Percentiles rank a stretch among this genome's conserved stretches.
These are phyloP conservation scores for Pungitius pungitius DNA, from an alignment of 2,113 vertebrate genomes.

Conservation along the genomic window DNA sequence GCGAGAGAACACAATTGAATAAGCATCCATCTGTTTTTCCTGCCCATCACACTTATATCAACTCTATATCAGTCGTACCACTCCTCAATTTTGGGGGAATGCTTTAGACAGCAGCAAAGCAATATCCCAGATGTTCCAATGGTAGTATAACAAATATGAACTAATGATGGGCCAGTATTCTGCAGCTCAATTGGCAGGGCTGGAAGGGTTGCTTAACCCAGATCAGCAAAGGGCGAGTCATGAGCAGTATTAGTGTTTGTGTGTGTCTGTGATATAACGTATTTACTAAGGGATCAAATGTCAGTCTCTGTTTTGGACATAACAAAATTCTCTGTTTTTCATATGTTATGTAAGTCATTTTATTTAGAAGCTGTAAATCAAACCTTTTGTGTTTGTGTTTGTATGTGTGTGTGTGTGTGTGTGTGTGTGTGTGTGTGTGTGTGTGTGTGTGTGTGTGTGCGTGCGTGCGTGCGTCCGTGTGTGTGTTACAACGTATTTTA, in stretches of 20 bases:
- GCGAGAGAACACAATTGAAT: conserved; percentile 22
- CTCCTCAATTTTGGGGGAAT: not conserved
- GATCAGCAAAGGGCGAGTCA: conserved; percentile 54
- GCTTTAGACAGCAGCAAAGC: conserved; percentile 6
- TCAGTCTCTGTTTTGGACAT: conserved; percentile 41
- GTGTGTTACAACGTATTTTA: conserved; percentile 7
- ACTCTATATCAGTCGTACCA: conserved; percentile 6
- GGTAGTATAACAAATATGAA: conserved; percentile 68
- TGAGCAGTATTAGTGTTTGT: conserved; percentile 30
- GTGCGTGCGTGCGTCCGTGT: no score
- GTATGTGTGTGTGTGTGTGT: not conserved
- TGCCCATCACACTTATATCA: conserved; percentile 4
- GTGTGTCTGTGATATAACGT: conserved; percentile 3
- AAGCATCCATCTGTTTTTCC: conserved; percentile 8
- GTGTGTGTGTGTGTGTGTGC: conserved; percentile 21
- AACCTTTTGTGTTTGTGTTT: not conserved
- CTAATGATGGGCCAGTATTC: conserved; percentile 63
- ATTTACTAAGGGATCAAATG: conserved; percentile 38
- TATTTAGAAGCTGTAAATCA: not conserved
- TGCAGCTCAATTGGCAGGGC: conserved; percentile 65
- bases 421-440: no score
- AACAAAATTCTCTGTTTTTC: not conserved
- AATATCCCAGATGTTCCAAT: conserved; percentile 17
- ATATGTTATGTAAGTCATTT: conserved; percentile 8
- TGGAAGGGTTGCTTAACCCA: conserved; percentile 68